These are phyloP conservation scores for Drosophila elegans DNA, from an alignment of 1,140 invertebrate genomes.

Conservation along the genomic window DNA sequence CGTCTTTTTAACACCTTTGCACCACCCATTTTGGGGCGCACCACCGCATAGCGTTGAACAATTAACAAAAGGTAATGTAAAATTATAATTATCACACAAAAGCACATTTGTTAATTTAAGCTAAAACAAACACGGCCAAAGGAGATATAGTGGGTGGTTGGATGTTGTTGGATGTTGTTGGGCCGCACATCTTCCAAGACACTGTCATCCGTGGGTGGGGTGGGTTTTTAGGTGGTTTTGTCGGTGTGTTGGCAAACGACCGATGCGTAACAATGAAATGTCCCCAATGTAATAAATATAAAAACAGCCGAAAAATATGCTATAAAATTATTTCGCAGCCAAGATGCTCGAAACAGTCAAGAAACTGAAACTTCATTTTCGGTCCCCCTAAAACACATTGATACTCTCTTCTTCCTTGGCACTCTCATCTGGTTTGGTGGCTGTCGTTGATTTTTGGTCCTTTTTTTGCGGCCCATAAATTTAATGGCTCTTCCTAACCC, in stretches of 20 bases:
- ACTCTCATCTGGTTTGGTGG: constrained; percentile 50
- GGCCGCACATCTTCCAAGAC: constrained; percentile 42
- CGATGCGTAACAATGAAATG: constrained; percentile 82
- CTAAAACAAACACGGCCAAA: constrained; percentile 70
- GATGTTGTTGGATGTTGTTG: constrained; percentile 15
- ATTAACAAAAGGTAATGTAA: constrained; percentile 85
- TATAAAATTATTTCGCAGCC: constrained; percentile 79
- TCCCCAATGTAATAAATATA: constrained; percentile 84
- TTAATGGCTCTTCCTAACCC: constrained; percentile 56
- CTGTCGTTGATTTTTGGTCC: constrained; percentile 73
- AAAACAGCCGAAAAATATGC: constrained; percentile 84
- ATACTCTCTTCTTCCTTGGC: constrained; percentile 16
- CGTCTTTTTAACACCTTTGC: constrained; percentile 78
- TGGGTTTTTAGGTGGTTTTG: not conserved
- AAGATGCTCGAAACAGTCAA: constrained; percentile 13
- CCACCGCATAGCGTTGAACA: constrained; percentile 66
- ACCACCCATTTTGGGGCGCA: constrained; percentile 15
- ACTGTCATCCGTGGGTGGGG: constrained; percentile 27
- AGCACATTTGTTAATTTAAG: constrained; percentile 84
- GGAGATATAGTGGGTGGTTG: not conserved
- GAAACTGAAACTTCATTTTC: constrained; percentile 44
- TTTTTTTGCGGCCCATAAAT: constrained; percentile 77
- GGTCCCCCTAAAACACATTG: constrained; percentile 14
- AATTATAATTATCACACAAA: constrained; percentile 84
- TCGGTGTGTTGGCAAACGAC: constrained; percentile 63